Evolutionary conservation across 1,140 invertebrate genomes (phyloP).

Genomic region (Plectrocnemia conspersa): DNA sequence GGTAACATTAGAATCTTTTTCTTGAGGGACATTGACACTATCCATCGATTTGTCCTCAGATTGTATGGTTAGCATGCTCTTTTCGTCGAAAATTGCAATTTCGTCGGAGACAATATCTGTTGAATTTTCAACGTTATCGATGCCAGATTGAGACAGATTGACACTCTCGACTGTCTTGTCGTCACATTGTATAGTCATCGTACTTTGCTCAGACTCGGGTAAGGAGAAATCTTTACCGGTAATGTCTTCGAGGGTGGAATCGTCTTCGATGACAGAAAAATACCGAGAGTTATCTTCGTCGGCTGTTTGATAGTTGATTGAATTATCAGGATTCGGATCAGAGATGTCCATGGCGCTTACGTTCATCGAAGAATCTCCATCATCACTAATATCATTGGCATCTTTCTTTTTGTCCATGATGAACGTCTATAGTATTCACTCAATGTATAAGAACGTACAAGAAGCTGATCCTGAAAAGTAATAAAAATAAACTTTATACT

Average conservation of each 20-base stretch:
- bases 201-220: constrained; percentile 7
- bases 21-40: too few species aligned
- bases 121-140: background rate
- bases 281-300: constrained; percentile 49
- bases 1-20: too few species aligned
- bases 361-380: constrained; percentile 9
- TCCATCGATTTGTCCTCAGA: too few species aligned
- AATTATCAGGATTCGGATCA: constrained; percentile 39
- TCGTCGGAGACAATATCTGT: constrained; percentile 33
- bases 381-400: background rate
- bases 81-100: constrained; percentile 40
- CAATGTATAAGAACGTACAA: too few species aligned
- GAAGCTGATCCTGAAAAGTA: too few species aligned
- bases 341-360: constrained; percentile 38
- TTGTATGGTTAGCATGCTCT: constrained; percentile 44
- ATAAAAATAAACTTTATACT: too few species aligned
- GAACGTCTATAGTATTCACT: too few species aligned
- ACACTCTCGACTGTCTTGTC: too few species aligned
- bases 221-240: constrained; percentile 30
- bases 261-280: constrained; percentile 47
- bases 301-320: constrained; percentile 41
- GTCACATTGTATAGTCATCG: too few species aligned
- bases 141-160: too few species aligned
- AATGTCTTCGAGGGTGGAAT: constrained; percentile 39
- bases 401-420: background rate